Evolutionary conservation across 2,888 invertebrate species (phyloP), one percentile per base, ranked within the genome.

Genomic region (Ophonus ardosiacus): DNA sequence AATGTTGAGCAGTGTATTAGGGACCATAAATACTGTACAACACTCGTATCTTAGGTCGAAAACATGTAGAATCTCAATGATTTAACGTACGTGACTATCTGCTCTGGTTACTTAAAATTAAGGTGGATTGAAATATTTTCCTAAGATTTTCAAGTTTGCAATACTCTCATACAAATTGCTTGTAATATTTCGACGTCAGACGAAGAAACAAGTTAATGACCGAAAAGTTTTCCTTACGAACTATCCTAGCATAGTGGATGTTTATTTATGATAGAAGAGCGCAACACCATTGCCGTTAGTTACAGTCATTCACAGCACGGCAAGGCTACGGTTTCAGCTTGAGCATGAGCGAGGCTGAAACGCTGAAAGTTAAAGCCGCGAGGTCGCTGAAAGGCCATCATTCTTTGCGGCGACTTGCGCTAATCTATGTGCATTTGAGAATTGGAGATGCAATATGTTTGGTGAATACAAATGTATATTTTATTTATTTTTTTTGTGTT

Each of bases 371-470:
- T 82, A 74, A 82, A 82, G 74, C 82, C 65, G 18, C 18, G 7
- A 17, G 17, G 71, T 10, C 38, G 78, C 43, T 63, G 84, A 84
- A 65, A 83, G 83, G 40, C 74, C 83, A 83, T 83, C 61, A 83
- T 83, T 83, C 83, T 83, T 83, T 61, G 74, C n/a, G 21, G 31
- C 71, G 82, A 71, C 82, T 82, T 38, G 63, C 61, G 68, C 71
- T 85, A 85, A 85, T 85, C 85, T 80, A 80, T 80, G 80, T 68
- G 80, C 85, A 85, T 85, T 85, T 80, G 85, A 85, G 85, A 85
- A 85, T 85, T 80, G 65, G 85, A 85, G 80, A 85, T 85, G 80
- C 85, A 85, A 85, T 85, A 80, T 85, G 80, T 79, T 80, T 80
- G 57, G 31, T 51, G 85, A 85, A 85, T 85, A 85, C 85, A 85